phyloP scores from a whole-genome alignment of 2,888 invertebrate species.

The Monochamus alternatus region DNA sequence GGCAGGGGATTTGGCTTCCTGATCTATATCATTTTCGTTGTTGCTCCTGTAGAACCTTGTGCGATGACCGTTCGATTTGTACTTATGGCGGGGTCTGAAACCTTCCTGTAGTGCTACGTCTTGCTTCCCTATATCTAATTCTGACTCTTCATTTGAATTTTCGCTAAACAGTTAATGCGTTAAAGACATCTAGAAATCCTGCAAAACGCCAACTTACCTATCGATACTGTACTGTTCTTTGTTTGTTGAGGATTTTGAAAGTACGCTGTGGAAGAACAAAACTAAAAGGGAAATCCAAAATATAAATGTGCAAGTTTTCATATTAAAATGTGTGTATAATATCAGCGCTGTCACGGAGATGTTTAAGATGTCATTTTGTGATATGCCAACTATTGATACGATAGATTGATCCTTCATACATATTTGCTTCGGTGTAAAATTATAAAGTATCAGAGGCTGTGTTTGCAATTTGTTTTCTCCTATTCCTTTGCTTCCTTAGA shows the following conservation, averaged over 20 bases:
- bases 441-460: no score
- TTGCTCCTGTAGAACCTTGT: slow-evolving; percentile 37
- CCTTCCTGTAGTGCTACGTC: slow-evolving; percentile 46
- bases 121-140: slow-evolving; percentile 12
- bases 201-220: slow-evolving; percentile 22
- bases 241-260: slow-evolving; percentile 35
- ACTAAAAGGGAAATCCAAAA: slow-evolving; percentile 23
- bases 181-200: not conserved
- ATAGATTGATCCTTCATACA: not conserved
- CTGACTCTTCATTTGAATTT: slow-evolving; percentile 20
- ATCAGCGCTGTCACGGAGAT: slow-evolving; percentile 31
- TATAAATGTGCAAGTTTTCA: slow-evolving; percentile 19
- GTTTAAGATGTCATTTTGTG: slow-evolving; percentile 32
- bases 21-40: slow-evolving; percentile 35
- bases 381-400: slow-evolving; percentile 27
- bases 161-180: not conserved
- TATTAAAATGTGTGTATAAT: slow-evolving; percentile 36
- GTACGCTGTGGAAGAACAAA: slow-evolving; percentile 22
- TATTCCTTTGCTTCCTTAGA: no score
- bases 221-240: slow-evolving; percentile 23
- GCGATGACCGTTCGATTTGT: slow-evolving; percentile 38
- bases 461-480: no score
- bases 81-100: slow-evolving; percentile 47
- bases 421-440: no score
- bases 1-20: slow-evolving; percentile 35